These are phyloP conservation scores for Dioctria linearis DNA, from an alignment of 2,888 invertebrate species.

Conservation along the genomic window DNA sequence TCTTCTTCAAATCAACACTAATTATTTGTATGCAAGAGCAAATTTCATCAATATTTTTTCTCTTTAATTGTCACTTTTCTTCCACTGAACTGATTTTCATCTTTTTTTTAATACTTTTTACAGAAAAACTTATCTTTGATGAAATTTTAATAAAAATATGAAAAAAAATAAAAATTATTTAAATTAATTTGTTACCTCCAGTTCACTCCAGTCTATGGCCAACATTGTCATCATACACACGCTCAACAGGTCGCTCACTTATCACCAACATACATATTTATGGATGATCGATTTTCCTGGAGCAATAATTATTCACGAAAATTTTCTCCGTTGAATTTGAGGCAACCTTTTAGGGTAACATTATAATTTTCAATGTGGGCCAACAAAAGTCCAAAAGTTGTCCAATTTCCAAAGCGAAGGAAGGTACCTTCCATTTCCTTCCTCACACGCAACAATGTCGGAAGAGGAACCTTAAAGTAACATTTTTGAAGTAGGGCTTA, in stretches of 20 bases:
- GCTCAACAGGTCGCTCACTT: constrained; percentile 23
- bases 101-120: too few relatives aligned
- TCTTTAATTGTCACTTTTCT: too few relatives aligned
- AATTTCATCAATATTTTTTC: too few relatives aligned
- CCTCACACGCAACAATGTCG: constrained; percentile 34
- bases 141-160: too few relatives aligned
- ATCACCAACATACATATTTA: not conserved
- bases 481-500: constrained; percentile 7
- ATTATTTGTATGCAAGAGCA: too few relatives aligned
- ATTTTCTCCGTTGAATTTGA: constrained; percentile 30
- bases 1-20: too few relatives aligned
- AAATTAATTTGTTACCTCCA: too few relatives aligned
- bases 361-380: constrained; percentile 10
- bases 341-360: constrained; percentile 10
- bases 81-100: too few relatives aligned
- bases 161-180: too few relatives aligned
- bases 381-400: constrained; percentile 37
- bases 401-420: constrained; percentile 14
- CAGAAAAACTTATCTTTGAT: too few relatives aligned
- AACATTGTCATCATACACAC: not conserved
- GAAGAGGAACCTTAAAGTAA: constrained; percentile 9
- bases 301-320: constrained; percentile 16
- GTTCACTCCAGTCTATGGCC: too few relatives aligned
- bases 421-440: not conserved
- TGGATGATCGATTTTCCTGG: constrained; percentile 19